Evolutionary conservation across 2,888 invertebrate species (phyloP), one percentile per base, ranked within the genome.

Genomic region (Pycnomerus fuliginosus): DNA sequence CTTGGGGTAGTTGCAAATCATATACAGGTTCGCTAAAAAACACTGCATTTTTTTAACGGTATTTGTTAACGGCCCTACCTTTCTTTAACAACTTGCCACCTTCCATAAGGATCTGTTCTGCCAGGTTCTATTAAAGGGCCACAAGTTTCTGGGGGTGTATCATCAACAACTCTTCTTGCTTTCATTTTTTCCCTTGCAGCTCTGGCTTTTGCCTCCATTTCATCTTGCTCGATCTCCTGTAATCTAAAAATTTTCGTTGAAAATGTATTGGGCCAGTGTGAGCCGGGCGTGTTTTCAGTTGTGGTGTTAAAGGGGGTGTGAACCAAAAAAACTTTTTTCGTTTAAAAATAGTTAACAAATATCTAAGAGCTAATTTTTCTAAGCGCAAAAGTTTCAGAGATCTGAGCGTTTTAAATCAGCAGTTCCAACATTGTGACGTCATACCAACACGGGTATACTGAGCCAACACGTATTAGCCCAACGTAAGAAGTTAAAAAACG

Each of bases 1-100:
- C 72, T 53, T 78, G 73, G 0, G 90, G 90, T 40, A 90, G 69
- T 61, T 90, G 84, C 29, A 86, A 76, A 69, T 90, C 87, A 1
- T 87, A 68, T 11, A 74, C 72, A 55, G 78, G 44, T 20, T n/a
- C n/a, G n/a, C 58, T 58, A 43, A 36, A 54, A 53, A 48, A 27
- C 2, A 35, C 13, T 23, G n/a, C 14, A 30, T 12, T 27, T 10
- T 27, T n/a, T n/a, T n/a, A n/a, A 14, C 14, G 4, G 30, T 5
- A 13, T 7, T 35, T 5, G 1, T 35, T 30, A 15, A 39, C 29
- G 29, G 40, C 70, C 74, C 67, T 74, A 85, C 85, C 75, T 74
- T 52, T 75, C 73, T 45, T 79, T 76, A 3, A 90, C 80, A 3
- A 81, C 76, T 58, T 80, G 78, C 90, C 90, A 90, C n/a, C 79